Evolutionary conservation across 30 jellyfish, hydroid and myxozoan genomes (phyloP), one percentile per base, ranked within the genome.

Genomic region (Hydractinia echinata): DNA sequence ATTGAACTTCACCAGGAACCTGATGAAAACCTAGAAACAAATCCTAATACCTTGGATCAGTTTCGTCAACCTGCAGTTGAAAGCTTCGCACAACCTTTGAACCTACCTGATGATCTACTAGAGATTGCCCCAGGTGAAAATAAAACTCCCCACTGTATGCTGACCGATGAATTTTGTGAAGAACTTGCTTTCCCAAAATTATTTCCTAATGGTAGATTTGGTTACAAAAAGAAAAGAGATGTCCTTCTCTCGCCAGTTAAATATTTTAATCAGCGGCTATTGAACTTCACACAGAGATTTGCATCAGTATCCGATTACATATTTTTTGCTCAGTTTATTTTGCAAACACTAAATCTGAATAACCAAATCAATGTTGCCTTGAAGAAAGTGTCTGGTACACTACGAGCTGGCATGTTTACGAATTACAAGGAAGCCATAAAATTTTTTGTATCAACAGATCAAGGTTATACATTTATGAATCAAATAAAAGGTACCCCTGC

Each of bases 391-490:
- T 56, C 68, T 56, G 68, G 13, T 56, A 56, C 10, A 9, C 15
- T 56, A 56, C 10, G 68, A 9, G 68, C 68, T 10, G 10, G 68
- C 68, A 56, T 56, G 68, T 56, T 56, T 67, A 11, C 13, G 9
- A 67, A 67, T 20, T 67, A 9, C 78, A 67, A 67, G 20, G 78
- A 67, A 67, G 20, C 18, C 9, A 19, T 67, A 19, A 67, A 67
- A 15, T 15, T 9, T 9, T 56, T 56, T 56, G 15, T 56, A 9
- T 10, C 78, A 10, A 9, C 10, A 9, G n/a, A n/a, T n/a, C n/a
- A n/a, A n/a, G n/a, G n/a, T n/a, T n/a, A n/a, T n/a, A n/a, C n/a
- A n/a, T n/a, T n/a, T n/a, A n/a, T n/a, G n/a, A n/a, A n/a, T n/a
- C n/a, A n/a, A n/a, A n/a, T n/a, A n/a, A n/a, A n/a, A n/a, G n/a